A percentile compares a stretch with the other conserved stretches of the same genome.
Conservation (phyloP, 2,797 vertebrate species). For the Eulemur mongoz region DNA sequence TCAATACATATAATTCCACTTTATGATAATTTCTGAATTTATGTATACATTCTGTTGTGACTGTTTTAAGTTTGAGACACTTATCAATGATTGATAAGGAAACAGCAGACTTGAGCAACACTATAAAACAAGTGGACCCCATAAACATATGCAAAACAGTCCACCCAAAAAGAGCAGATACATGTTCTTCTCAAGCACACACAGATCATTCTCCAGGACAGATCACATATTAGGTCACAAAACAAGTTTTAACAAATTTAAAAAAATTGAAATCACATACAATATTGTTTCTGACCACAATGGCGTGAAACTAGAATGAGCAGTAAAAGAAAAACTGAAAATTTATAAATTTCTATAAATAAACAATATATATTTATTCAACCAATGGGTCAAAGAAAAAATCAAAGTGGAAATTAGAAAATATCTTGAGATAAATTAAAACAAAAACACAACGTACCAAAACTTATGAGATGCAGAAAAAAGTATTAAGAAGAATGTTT, state of each 20-base stretch:
- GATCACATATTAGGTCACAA: background rate
- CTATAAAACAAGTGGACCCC: background rate
- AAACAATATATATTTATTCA: background rate
- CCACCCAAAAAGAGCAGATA: background rate
- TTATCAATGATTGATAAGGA: background rate
- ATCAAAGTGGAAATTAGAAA: background rate
- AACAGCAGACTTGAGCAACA: background rate
- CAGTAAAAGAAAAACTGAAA: background rate
- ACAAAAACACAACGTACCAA: background rate
- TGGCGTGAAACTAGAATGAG: background rate
- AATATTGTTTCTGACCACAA: background rate
- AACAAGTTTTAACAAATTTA: background rate
- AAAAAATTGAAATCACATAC: background rate
- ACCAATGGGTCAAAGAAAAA: background rate
- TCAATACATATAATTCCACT: background rate
- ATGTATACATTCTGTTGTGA: background rate
- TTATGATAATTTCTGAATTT: background rate
- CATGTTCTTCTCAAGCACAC: background rate
- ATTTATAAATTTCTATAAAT: background rate
- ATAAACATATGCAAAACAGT: background rate
- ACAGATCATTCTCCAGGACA: background rate
- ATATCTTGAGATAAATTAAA: background rate
- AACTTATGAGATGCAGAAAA: background rate
- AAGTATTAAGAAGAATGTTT: background rate
- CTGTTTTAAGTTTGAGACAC: background rate